Base-by-base conservation (phyloP, 1,140 invertebrate genomes). In the Apis florea region DNA sequence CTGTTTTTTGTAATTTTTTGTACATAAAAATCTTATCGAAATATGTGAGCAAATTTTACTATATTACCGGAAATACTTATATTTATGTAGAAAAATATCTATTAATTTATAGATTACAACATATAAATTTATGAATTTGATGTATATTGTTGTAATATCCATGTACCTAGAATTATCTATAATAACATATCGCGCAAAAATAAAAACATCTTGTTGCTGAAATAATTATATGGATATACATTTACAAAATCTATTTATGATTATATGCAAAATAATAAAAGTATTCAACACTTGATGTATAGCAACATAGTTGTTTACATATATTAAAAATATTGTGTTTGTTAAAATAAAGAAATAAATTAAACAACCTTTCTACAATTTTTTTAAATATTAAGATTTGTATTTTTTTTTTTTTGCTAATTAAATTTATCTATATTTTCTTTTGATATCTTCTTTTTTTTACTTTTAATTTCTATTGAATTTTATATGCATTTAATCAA, bases 1-100 rank as follows among this genome's bases (percentile, higher is more conserved):
- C 84, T 70, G 84, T 84, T 84, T 89, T 88, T 83, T 89, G 86
- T 88, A 86, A 86, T 85, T 88, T 86, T 89, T 89, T 89, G 89
- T 89, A 89, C 85, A 89, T 89, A 89, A 89, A 75, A 64, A 80
- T 80, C 82, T 81, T 82, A 78, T 76, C 56, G 68, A 61, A 79
- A 85, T 80, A 73, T 49, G 51, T 72, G 63, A 83, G 70, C 82
- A 79, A 71, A 77, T 70, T 77, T 76, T 85, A 81, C 78, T 78
- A 76, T 73, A 81, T 80, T 73, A 80, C 72, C 66, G 71, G 56
- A 83, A 82, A 72, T 78, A 83, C 69, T 69, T 79, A 83, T 83
- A 77, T 80, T 85, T 83, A 85, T 79, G 31, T 82, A 88, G 84
- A 69, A 49, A 66, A 77, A 53, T 77, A 80, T 72, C 64, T 58